A percentile compares a stretch with the other conserved stretches of the same genome.
Evolutionary conservation across 2,113 vertebrate species (phyloP).

Genomic region (Coturnix japonica): DNA sequence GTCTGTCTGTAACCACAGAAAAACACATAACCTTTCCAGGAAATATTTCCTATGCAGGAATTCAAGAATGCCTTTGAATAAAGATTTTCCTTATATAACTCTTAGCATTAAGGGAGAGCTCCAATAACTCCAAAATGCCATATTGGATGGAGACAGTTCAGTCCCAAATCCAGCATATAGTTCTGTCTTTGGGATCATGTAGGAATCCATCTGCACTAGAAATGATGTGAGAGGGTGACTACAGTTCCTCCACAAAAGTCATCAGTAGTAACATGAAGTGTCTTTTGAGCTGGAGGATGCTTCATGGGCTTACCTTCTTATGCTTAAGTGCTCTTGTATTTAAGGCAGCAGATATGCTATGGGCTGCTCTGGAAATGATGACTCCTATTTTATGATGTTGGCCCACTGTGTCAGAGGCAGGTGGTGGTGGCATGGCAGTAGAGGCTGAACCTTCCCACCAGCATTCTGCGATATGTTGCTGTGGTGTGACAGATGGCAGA

Average conservation of each 20-base stretch:
- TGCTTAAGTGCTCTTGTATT: background rate
- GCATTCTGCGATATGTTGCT: too few relatives aligned
- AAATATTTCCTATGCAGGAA: background rate
- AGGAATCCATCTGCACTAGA: background rate
- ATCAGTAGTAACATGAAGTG: background rate
- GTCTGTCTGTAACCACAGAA: background rate
- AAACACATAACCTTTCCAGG: background rate
- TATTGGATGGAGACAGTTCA: background rate
- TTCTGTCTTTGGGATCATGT: background rate
- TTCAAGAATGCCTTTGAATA: background rate
- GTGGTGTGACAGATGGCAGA: too few relatives aligned
- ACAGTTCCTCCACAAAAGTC: background rate
- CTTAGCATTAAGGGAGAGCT: background rate
- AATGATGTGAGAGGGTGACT: background rate
- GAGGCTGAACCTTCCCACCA: too few relatives aligned
- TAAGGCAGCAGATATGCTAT: background rate
- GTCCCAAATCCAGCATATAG: background rate
- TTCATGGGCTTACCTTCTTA: background rate
- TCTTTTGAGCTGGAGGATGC: background rate
- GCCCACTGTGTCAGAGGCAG: too few relatives aligned
- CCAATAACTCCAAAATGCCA: background rate
- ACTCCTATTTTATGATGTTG: too few relatives aligned
- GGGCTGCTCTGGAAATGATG: too few relatives aligned
- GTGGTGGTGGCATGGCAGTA: too few relatives aligned
- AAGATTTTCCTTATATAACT: background rate